Evolutionary conservation across 37 sponge, comb jelly and placozoan species (phyloP).

Genomic region (Haliclona indistincta): DNA sequence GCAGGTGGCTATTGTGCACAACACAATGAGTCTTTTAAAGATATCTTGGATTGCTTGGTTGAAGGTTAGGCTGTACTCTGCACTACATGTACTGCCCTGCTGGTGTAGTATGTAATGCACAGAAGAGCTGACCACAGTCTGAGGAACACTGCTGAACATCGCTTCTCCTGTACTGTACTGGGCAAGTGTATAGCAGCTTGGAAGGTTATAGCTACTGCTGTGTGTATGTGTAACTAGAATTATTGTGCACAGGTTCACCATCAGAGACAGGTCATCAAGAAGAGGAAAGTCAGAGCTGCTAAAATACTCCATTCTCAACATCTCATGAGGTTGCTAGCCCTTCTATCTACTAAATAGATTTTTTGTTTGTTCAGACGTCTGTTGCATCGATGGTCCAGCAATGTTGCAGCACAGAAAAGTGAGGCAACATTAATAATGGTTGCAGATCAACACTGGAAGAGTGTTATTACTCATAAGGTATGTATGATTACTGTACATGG

Average conservation of each 20-base stretch:
- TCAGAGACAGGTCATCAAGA: neutral
- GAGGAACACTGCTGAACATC: neutral
- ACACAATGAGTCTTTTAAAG: neutral
- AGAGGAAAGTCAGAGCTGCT: neutral
- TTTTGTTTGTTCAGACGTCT: no score
- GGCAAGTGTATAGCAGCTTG: constrained; percentile 7
- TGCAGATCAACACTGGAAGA: no score
- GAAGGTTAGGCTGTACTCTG: neutral
- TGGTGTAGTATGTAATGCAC: constrained; percentile 19
- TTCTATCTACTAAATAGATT: no score
- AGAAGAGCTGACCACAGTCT: constrained; percentile 2
- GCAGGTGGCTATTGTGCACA: constrained; percentile 32
- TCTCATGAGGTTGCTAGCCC: neutral
- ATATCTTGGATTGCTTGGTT: constrained; percentile 8
- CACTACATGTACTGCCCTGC: no score
- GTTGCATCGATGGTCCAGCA: no score
- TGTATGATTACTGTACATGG: no score
- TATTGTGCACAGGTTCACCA: neutral
- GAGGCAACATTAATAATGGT: no score
- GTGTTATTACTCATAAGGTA: no score
- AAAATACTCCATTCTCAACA: neutral
- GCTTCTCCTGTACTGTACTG: constrained; percentile 11
- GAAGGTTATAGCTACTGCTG: constrained; percentile 17
- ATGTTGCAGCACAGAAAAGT: no score
- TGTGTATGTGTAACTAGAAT: neutral